Conservation (phyloP, 2,113 vertebrate species). For the Cyrtonyx montezumae region DNA sequence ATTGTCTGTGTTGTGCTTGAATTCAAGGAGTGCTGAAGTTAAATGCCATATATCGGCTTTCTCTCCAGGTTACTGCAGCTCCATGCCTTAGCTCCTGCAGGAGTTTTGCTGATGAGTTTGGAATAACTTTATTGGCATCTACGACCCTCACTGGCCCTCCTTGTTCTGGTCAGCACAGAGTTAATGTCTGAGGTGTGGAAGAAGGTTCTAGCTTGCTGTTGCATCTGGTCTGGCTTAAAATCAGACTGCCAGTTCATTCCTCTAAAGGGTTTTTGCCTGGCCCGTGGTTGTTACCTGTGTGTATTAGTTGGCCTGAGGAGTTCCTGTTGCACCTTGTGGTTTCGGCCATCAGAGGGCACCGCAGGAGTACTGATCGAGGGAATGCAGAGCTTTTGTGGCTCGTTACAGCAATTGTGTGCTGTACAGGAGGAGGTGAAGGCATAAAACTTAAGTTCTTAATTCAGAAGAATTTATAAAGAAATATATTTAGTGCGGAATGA, state of each 20-base stretch:
- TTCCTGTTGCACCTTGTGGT: background rate
- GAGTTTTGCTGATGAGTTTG: rapidly evolving
- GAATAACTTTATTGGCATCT: rapidly evolving
- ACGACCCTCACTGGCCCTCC: background rate
- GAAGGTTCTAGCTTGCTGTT: background rate
- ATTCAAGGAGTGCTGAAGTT: background rate
- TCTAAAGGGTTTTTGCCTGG: rapidly evolving
- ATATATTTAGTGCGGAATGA: background rate
- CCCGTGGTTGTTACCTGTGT: background rate
- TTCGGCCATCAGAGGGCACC: background rate
- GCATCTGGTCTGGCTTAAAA: rapidly evolving
- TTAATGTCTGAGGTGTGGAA: background rate
- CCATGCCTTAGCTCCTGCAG: rapidly evolving
- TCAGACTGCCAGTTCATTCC: rapidly evolving
- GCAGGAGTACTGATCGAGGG: rapidly evolving
- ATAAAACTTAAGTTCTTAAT: background rate
- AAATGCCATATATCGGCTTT: background rate
- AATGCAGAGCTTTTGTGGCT: rapidly evolving
- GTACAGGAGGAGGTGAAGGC: background rate
- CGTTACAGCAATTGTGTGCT: background rate
- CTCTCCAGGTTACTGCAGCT: background rate
- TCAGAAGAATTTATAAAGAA: background rate
- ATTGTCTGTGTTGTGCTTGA: background rate
- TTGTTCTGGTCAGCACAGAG: background rate
- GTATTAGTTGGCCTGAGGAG: rapidly evolving